Evolutionary conservation across 2,113 vertebrate genomes (phyloP).

Genomic region (Boleophthalmus pectinirostris): DNA sequence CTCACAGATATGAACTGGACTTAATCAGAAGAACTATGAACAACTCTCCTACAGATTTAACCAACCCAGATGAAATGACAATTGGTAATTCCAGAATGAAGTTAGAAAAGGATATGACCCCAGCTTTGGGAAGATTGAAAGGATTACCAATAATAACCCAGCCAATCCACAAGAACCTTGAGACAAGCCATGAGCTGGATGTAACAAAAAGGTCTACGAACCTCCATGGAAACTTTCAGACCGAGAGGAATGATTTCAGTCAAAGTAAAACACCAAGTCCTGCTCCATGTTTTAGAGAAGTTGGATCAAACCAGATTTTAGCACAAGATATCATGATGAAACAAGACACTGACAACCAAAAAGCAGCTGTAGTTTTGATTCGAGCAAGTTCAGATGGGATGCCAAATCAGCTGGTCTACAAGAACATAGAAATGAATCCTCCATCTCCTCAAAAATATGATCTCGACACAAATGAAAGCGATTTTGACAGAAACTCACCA

Average conservation of each 20-base stretch:
- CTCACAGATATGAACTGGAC: not conserved
- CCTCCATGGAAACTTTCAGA: not conserved
- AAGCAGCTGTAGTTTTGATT: conserved; percentile 40
- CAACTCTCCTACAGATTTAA: not conserved
- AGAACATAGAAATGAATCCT: not conserved
- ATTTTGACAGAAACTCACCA: conserved; percentile 42
- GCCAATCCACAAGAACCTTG: not conserved
- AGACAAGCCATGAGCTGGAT: not conserved
- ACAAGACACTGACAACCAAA: not conserved
- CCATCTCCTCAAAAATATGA: not conserved
- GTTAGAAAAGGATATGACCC: not conserved
- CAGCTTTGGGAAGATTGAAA: not conserved
- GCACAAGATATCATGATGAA: not conserved
- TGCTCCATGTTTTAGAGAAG: not conserved
- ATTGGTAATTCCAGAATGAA: not conserved
- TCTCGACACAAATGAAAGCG: conserved; percentile 38
- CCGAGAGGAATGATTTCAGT: not conserved
- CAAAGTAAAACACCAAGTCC: conserved; percentile 1
- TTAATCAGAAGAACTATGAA: conserved; percentile 1
- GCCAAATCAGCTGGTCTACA: conserved; percentile 20
- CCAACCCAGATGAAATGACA: not conserved
- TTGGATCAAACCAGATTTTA: not conserved
- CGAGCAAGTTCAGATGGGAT: conserved; percentile 36
- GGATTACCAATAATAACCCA: not conserved
- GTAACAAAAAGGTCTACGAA: not conserved